These are phyloP conservation scores for Gymnopithys bicolor DNA, from an alignment of 2,797 vertebrate genomes.

Conservation along the genomic window DNA sequence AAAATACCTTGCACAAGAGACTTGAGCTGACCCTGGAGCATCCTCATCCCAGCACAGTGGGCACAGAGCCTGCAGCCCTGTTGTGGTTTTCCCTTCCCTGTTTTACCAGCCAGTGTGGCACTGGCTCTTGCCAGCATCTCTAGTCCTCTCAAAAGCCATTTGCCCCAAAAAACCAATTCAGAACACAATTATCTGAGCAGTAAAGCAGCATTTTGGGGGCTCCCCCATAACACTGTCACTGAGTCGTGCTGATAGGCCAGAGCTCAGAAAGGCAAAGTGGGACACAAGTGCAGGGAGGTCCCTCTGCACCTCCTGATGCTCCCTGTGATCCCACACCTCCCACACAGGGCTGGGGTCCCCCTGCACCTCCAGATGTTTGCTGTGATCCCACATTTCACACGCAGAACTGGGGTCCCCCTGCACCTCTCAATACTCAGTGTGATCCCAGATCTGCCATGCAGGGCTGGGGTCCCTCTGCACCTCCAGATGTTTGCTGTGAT, in stretches of 20 bases:
- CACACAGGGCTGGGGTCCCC: neutral
- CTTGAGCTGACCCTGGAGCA: neutral
- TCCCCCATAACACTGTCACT: no score
- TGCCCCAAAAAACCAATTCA: neutral
- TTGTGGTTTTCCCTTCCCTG: no score
- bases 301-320: accelerated
- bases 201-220: neutral
- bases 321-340: accelerated
- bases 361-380: neutral
- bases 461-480: neutral
- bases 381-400: neutral
- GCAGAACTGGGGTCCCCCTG: neutral
- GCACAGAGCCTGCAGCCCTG: neutral
- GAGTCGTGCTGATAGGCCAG: accelerated
- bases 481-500: neutral
- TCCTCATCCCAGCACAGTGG: neutral
- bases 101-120: accelerated
- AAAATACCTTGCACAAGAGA: neutral
- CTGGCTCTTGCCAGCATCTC: neutral
- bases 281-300: accelerated
- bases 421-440: neutral
- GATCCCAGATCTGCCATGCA: neutral
- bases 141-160: neutral
- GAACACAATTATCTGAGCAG: no score
- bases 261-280: neutral